These are phyloP conservation scores for Drosophila lowei DNA, from an alignment of 1,140 invertebrate genomes.

Conservation along the genomic window DNA sequence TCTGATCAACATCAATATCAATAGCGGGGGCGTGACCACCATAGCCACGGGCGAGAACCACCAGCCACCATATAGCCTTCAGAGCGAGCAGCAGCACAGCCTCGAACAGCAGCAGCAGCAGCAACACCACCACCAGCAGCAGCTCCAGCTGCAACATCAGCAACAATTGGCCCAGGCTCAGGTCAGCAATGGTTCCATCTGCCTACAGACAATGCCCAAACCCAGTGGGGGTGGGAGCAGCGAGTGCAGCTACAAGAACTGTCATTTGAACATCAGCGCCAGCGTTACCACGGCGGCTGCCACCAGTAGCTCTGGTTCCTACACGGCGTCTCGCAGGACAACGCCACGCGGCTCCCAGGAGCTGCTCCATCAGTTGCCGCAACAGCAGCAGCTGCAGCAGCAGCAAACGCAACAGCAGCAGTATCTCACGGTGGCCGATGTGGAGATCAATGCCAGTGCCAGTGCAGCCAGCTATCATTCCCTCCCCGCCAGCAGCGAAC, in stretches of 20 bases:
- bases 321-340: conserved; percentile 47
- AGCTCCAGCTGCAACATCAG: conserved; percentile 52
- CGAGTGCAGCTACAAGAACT: conserved; percentile 82
- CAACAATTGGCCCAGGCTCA: conserved; percentile 38
- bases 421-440: conserved; percentile 77
- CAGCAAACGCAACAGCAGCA: conserved; percentile 59
- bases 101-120: conserved; percentile 24
- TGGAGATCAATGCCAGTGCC: conserved; percentile 72
- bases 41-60: conserved; percentile 82
- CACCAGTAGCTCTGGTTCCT: conserved; percentile 39
- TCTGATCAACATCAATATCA: conserved; percentile 82
- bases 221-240: conserved; percentile 29
- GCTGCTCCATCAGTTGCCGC: conserved; percentile 59
- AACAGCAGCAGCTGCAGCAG: conserved; percentile 50
- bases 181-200: conserved; percentile 65
- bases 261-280: conserved; percentile 73
- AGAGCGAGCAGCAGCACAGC: conserved; percentile 62
- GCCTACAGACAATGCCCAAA: conserved; percentile 73
- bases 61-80: conserved; percentile 80
- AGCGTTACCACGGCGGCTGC: conserved; percentile 64
- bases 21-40: conserved; percentile 82
- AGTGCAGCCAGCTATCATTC: conserved; percentile 72
- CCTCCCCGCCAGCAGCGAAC: conserved; percentile 53
- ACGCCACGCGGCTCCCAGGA: conserved; percentile 67
- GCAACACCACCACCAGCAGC: conserved; percentile 9